Base-by-base conservation (phyloP, 2,113 vertebrate genomes). In the Channa maculata region DNA sequence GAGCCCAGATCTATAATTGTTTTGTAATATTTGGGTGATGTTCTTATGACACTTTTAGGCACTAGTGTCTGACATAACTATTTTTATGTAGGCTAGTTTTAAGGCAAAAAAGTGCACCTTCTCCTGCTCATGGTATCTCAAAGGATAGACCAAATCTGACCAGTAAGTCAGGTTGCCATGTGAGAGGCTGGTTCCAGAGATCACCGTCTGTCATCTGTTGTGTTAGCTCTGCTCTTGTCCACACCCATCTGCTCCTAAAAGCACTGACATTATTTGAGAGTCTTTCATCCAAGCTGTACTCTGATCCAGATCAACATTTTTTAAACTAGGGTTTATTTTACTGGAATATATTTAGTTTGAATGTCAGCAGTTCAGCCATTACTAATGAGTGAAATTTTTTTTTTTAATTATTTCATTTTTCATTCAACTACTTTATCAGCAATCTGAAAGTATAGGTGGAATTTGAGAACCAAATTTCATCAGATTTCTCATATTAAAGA, bases 171-270 rank as follows among this genome's bases (percentile, higher is more conserved):
- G 79, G 79, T 85, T 88, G 86, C 87, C 73, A 71, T 88, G 75
- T 58, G 59, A 58, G 79, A 79, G 75, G 13, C 80, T 88, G 85
- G 65, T 86, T 90, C 86, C 89, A 89, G 80, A 77, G 87, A 88
- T 82, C 78, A 85, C 90, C 82, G 83, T 86, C 87, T 91, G 91
- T 91, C 87, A 89, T 90, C 87, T 93, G 88, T 77, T 89, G 82
- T 86, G 81, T 65, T 68, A 65, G 68, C 66, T 52, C 66, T 71
- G 75, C 71, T 88, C 77, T 71, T 55, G 80, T 90, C 74, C 75
- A 79, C 80, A 83, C 87, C 92, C 90, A 92, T 93, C 91, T 92
- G 92, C 87, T 92, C 83, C 75, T 63, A 65, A 85, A 73, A 77
- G 76, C 49, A 5, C 74, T 81, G 75, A 86, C 52, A 86, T 85